Percentiles rank a stretch among this genome's conserved stretches.
Conservation (phyloP, 2,888 invertebrate genomes). For the Orthosia gracilis region DNA sequence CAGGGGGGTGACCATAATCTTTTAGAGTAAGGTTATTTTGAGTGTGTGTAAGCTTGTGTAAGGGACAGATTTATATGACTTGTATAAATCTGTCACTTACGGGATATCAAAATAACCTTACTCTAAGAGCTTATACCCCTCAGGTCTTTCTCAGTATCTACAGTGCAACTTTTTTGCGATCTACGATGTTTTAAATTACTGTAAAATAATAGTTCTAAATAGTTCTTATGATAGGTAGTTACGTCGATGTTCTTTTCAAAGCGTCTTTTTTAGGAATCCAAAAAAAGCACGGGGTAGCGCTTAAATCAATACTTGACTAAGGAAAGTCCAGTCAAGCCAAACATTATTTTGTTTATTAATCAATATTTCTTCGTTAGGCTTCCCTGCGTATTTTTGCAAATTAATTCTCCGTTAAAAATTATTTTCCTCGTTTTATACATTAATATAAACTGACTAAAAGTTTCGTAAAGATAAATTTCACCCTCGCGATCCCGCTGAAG, state of each 20-base stretch:
- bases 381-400: conserved; percentile 18
- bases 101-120: no score
- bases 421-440: conserved; percentile 30
- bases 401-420: conserved; percentile 33
- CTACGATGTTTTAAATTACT: no score
- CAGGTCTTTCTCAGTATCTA: no score
- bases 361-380: neutral
- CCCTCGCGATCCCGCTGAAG: conserved; percentile 54
- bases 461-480: conserved; percentile 60
- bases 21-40: no score
- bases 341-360: neutral
- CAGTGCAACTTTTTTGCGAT: no score
- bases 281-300: neutral
- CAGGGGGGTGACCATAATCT: no score
- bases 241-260: neutral
- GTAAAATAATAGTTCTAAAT: no score
- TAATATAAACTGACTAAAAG: conserved; percentile 44
- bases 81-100: no score
- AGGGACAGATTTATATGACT: no score
- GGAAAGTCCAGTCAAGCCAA: neutral
- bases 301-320: neutral
- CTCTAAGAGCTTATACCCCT: no score
- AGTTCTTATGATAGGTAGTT: neutral
- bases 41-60: no score
- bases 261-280: neutral